Conservation (phyloP, 1,140 invertebrate species). For the Bradysia coprophila region DNA sequence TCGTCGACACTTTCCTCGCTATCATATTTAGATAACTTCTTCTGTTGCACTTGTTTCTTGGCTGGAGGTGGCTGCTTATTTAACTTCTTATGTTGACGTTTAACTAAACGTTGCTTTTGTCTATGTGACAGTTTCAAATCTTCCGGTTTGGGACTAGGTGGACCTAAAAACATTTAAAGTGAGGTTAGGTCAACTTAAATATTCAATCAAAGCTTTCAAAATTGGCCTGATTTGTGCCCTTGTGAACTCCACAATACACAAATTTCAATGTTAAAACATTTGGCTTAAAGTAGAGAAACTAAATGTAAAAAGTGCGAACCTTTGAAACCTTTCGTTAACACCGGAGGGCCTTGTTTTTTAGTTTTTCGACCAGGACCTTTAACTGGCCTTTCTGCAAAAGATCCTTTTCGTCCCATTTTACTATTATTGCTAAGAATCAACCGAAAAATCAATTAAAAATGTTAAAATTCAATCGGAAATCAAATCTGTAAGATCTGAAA, state of each 20-base stretch:
- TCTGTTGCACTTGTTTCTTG: neutral
- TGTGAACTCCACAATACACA: neutral
- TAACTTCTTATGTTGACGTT: too few species aligned
- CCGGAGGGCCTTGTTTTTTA: constrained; percentile 63
- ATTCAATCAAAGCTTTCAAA: constrained; percentile 12
- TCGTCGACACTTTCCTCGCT: constrained; percentile 8
- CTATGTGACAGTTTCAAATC: constrained; percentile 41
- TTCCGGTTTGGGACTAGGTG: too few species aligned
- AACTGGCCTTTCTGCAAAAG: constrained; percentile 51
- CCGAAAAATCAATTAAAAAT: too few species aligned
- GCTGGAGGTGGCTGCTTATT: constrained; percentile 8
- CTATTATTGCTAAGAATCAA: too few species aligned
- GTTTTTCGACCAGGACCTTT: constrained; percentile 69
- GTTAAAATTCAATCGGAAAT: too few species aligned
- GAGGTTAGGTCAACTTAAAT: constrained; percentile 22
- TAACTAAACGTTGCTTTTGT: constrained; percentile 43
- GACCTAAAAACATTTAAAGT: too few species aligned
- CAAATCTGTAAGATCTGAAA: neutral
- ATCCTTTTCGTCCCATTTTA: constrained; percentile 75
- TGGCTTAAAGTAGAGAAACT: neutral
- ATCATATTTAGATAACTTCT: neutral
- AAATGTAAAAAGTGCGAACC: neutral
- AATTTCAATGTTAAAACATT: neutral
- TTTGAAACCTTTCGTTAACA: constrained; percentile 29
- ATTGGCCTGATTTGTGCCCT: constrained; percentile 4